phyloP scores from a whole-genome alignment of 2,797 vertebrate species.

The Sebastes jordani region DNA sequence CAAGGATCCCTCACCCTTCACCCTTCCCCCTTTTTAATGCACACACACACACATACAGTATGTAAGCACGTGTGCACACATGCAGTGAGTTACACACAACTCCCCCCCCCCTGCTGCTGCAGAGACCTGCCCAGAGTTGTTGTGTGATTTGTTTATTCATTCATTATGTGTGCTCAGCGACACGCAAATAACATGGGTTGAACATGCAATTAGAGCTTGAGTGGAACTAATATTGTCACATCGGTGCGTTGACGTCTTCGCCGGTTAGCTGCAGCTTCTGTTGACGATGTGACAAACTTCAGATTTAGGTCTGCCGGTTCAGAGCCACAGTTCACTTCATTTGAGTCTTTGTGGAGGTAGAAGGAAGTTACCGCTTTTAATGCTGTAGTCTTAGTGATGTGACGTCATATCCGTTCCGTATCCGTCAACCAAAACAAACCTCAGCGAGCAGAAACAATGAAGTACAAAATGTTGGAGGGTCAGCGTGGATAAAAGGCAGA shows the following conservation, averaged over 20 bases:
- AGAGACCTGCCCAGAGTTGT: constrained; percentile 3
- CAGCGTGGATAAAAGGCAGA: no score
- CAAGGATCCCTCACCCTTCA: not conserved
- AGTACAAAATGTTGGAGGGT: fast-evolving
- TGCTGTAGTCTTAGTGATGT: no score
- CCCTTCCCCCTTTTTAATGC: not conserved
- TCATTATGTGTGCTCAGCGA: constrained; percentile 10
- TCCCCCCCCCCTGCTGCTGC: not conserved
- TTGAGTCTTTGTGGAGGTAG: no score
- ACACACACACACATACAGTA: not conserved
- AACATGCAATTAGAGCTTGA: constrained; percentile 10
- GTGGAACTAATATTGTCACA: constrained; percentile 16
- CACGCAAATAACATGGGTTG: constrained; percentile 6
- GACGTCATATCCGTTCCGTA: no score
- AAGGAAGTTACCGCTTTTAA: no score
- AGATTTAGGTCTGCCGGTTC: not conserved
- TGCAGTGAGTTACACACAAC: not conserved
- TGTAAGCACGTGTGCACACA: constrained; percentile 7
- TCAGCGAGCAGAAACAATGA: fast-evolving
- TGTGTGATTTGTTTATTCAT: constrained; percentile 1
- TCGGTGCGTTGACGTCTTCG: not conserved
- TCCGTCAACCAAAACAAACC: no score
- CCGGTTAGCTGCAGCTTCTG: not conserved
- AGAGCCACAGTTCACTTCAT: not conserved
- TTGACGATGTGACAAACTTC: not conserved